Percentiles rank a stretch among this genome's conserved stretches.
These are phyloP conservation scores for Tyrannus savana DNA, from an alignment of 2,113 vertebrate genomes.

Conservation along the genomic window DNA sequence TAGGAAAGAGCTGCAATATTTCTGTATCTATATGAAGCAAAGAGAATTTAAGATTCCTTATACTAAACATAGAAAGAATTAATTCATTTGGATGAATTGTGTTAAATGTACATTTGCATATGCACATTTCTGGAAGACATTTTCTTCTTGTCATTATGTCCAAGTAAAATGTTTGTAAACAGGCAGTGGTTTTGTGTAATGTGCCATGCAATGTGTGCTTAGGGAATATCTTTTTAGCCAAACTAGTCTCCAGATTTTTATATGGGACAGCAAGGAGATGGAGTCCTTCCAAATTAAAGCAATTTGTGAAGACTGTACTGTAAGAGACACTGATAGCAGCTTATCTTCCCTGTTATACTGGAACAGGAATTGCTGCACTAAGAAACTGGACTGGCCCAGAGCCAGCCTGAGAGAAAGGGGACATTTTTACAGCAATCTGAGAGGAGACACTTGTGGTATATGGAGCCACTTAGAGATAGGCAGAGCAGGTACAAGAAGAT, in stretches of 20 bases:
- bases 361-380: background rate
- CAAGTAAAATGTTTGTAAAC: constrained; percentile 15
- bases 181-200: background rate
- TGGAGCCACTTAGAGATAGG: background rate
- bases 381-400: background rate
- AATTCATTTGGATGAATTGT: background rate
- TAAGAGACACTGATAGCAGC: background rate
- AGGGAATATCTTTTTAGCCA: background rate
- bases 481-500: background rate
- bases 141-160: background rate
- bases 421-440: background rate
- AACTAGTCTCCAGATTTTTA: background rate
- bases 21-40: background rate
- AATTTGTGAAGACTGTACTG: background rate
- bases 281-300: background rate
- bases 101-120: background rate
- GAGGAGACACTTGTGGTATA: background rate
- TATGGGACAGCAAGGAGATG: background rate
- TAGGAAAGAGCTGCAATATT: background rate
- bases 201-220: background rate
- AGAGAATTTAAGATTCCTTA: background rate
- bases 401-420: background rate
- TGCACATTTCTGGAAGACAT: background rate
- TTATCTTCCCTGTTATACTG: background rate
- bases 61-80: background rate